Base-by-base conservation (phyloP, 2,888 invertebrate species). In the Ferdinandea cuprea region DNA sequence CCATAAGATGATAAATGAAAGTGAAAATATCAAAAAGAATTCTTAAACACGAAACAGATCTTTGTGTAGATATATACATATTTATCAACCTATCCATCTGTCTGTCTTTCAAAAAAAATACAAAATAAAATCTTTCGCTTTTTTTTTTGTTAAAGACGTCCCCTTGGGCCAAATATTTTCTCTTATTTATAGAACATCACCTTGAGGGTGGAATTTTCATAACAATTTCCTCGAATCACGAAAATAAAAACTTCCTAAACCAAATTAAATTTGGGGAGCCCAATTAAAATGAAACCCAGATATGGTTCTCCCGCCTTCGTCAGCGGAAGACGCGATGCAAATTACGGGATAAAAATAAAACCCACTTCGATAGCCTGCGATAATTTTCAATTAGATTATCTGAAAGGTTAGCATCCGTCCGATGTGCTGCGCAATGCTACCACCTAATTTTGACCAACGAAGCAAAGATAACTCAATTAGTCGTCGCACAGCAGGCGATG, bases 381-480 rank as follows among this genome's bases (percentile, higher is more conserved):
- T 83, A 77, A 77, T 83, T 77, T 83, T 77, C 81, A 77, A 78
- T 84, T 84, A 63, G 83, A 77, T 84, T 84, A 77, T 68, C 66
- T 52, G 32, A 68, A 58, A 72, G 83, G 83, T 73, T 52, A 21
- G 15, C 44, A n/a, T 17, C 28, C 58, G 15, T 21, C 30, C 42
- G n/a, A 56, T 13, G 28, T 19, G 56, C 32, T 9, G 35, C 48
- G 72, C 72, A 83, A 68, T 63, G 15, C 32, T 63, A 44, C 65
- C 73, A 54, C 69, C 84, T 84, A 84, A 84, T 84, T 84, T 44
- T 74, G 65, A 17, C 68, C 79, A 74, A 54, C 69, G 58, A 74
- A 65, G 73, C 69, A 69, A 21, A 69, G 59, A 69, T 84, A 84
- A 84, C 78, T 79, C 65, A 84, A 84, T 84, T 79, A 84, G 84